Conservation (phyloP, 1,140 invertebrate genomes). For the Drosophila neocordata region DNA sequence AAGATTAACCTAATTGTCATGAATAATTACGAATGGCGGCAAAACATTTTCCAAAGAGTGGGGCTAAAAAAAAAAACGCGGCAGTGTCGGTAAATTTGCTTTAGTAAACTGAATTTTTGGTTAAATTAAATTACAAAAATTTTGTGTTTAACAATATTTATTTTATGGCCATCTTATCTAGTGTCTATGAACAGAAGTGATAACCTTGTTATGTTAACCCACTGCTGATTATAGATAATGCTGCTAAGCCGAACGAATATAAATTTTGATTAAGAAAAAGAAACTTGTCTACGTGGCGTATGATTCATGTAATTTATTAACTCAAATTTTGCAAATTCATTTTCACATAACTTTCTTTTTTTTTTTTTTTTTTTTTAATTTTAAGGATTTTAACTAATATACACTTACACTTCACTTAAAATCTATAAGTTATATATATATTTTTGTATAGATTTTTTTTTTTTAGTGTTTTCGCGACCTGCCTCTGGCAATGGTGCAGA, state of each 20-base stretch:
- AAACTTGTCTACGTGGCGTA: not conserved
- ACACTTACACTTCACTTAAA: conserved; percentile 39
- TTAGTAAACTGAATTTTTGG: not conserved
- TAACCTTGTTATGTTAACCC: conserved; percentile 55
- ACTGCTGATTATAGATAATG: conserved; percentile 36
- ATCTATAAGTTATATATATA: not conserved
- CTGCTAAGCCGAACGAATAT: conserved; percentile 7
- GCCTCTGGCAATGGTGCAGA: conserved; percentile 55
- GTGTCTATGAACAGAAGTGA: conserved; percentile 40
- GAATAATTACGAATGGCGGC: conserved; percentile 30
- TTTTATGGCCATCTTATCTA: conserved; percentile 51
- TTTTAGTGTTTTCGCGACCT: conserved; percentile 55
- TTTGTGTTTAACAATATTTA: conserved; percentile 33
- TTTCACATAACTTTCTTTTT: too few relatives aligned
- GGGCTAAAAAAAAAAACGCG: not conserved
- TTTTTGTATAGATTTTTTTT: not conserved
- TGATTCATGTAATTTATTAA: not conserved
- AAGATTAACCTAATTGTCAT: conserved; percentile 64
- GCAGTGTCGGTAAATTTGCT: too few relatives aligned
- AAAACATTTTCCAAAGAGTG: not conserved
- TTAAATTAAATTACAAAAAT: conserved; percentile 23
- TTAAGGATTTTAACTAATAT: conserved; percentile 9
- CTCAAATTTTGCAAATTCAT: not conserved
- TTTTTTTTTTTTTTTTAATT: too few relatives aligned
- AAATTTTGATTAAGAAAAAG: conserved; percentile 9